Base-by-base conservation (phyloP, 2,797 vertebrate genomes). In the Chloroceryle amazona region DNA sequence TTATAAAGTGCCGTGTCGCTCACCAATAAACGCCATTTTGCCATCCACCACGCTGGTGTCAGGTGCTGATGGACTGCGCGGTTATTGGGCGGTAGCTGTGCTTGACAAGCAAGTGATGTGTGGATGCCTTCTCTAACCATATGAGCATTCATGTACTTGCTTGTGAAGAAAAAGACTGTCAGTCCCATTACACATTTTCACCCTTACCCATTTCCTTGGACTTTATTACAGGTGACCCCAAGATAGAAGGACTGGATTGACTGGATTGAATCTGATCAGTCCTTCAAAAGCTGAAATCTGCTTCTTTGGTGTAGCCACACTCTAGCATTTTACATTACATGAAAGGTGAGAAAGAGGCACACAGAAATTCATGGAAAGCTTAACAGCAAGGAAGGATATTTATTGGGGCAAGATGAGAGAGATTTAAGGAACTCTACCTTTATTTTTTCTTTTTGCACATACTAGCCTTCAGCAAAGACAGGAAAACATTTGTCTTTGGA, bases 391-490 rank as follows among this genome's bases (percentile, higher is more conserved):
- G 19, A 72, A 87, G 12, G 31, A 17, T 82, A 70, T 86, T 89
- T 91, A 86, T 28, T 2, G 4, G 73, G 61, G 29, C 15, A 87
- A 93, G 73, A 91, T 73, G 42, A 73, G 63, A 76, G 62, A 90
- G 72, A 83, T 60, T 87, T 84, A 92, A 89, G 70, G 33, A 90
- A 87, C 28, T 80, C 83, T 66, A 44, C 35, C 89, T 76, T 86
- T 35, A 18, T 52, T 80, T 39, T 62, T 57, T 52, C 39, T 89
- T 86, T 78, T 90, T 63, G 54, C 58, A 94, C 96, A 90, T 89
- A 94, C 60, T 91, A 92, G 82, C 92, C 92, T 87, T 96, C 62
- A 94, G 83, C 71, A 89, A 94, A 92, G 57, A 91, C 68, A 75
- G 19, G 63, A 92, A 95, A 96, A 78, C 75, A 86, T 82, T 93